These are phyloP conservation scores for Epinephelus coioides DNA, from an alignment of 2,797 vertebrate genomes.

Conservation along the genomic window DNA sequence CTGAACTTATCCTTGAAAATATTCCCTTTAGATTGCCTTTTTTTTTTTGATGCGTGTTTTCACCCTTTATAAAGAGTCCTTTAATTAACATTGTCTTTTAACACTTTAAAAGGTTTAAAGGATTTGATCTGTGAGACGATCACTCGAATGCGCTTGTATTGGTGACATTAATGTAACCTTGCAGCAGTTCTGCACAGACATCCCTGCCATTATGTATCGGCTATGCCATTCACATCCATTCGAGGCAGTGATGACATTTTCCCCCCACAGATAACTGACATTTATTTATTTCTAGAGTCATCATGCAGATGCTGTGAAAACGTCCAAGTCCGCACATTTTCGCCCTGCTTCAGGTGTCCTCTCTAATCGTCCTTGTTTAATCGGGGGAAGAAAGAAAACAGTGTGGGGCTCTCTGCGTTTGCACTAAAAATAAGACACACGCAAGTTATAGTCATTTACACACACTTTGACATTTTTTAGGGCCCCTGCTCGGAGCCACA, in stretches of 20 bases:
- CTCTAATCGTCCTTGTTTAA: constrained; percentile 71
- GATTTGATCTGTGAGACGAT: background rate
- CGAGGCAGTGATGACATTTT: constrained; percentile 57
- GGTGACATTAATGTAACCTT: constrained; percentile 52
- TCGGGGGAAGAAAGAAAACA: constrained; percentile 38
- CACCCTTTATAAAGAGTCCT: background rate
- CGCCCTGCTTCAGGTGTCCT: constrained; percentile 71
- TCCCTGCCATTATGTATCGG: constrained; percentile 24
- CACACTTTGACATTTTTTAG: constrained; percentile 78
- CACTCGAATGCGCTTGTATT: background rate
- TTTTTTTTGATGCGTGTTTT: background rate
- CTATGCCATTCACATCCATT: constrained; percentile 36
- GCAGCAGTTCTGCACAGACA: constrained; percentile 26
- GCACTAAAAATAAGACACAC: constrained; percentile 50
- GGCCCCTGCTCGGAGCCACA: constrained; percentile 69
- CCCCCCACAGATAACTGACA: constrained; percentile 71
- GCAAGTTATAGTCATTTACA: constrained; percentile 65
- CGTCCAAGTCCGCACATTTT: constrained; percentile 44
- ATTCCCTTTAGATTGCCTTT: background rate
- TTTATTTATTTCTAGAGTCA: constrained; percentile 72
- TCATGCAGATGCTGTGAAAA: constrained; percentile 66
- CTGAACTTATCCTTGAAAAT: constrained; percentile 13
- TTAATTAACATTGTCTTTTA: background rate
- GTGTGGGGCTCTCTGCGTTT: constrained; percentile 13
- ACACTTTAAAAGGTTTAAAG: background rate